Conservation (phyloP, 2,797 vertebrate species). For the Silurus lanzhouensis region DNA sequence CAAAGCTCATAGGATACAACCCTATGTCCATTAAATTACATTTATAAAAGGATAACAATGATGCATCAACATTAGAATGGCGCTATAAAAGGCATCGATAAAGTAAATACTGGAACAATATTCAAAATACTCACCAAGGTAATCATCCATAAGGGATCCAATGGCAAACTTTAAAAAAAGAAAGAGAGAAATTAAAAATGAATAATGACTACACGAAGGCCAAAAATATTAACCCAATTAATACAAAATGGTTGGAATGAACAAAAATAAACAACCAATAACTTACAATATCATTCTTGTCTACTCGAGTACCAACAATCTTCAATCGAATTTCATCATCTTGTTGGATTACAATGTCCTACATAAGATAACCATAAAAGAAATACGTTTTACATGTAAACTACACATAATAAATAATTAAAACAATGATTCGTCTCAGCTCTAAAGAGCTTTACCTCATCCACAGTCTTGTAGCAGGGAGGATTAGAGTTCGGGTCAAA, state of each 20-base stretch:
- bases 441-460: constrained; percentile 78
- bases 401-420: background rate
- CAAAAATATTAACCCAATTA: background rate
- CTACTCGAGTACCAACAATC: constrained; percentile 91
- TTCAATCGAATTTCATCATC: constrained; percentile 92
- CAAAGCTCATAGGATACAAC: background rate
- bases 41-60: background rate
- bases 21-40: background rate
- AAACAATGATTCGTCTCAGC: background rate
- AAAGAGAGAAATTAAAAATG: background rate
- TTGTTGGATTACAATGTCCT: constrained; percentile 95
- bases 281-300: constrained; percentile 94
- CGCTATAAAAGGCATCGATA: background rate
- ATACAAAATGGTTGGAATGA: background rate
- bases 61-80: too few species aligned
- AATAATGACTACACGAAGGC: background rate
- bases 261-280: background rate
- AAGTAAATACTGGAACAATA: background rate
- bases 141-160: constrained; percentile 95
- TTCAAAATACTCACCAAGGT: constrained; percentile 80
- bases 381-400: background rate
- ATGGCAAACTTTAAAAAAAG: constrained; percentile 85
- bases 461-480: constrained; percentile 92
- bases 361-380: constrained; percentile 15
- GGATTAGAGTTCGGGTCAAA: constrained; percentile 95